Percentiles rank a stretch among this genome's conserved stretches.
phyloP scores from a whole-genome alignment of 1,140 invertebrate genomes.

The Mizuhopecten yessoensis region DNA sequence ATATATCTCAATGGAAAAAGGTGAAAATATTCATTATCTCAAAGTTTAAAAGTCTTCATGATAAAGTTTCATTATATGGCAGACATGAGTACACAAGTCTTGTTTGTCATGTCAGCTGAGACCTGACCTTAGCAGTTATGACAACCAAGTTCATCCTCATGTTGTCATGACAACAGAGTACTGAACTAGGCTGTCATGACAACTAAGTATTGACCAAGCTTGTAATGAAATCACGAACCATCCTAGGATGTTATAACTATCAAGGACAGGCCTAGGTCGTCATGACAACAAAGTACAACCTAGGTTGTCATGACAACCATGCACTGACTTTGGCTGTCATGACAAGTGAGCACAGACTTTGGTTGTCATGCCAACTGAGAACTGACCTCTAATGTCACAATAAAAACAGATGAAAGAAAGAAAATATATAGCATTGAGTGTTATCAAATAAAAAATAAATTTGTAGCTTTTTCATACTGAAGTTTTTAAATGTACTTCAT shows the following conservation, averaged over 20 bases:
- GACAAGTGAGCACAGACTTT: background rate
- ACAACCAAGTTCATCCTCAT: no score
- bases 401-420: background rate
- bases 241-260: background rate
- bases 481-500: background rate
- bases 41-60: background rate
- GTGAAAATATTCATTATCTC: background rate
- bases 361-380: no score
- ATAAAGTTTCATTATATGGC: background rate
- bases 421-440: no score
- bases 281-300: background rate
- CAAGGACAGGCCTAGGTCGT: background rate
- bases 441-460: no score
- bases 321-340: background rate
- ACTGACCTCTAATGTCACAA: background rate
- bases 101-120: no score
- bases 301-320: background rate
- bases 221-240: background rate
- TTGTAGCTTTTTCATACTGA: no score
- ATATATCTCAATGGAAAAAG: background rate
- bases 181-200: no score
- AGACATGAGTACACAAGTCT: no score
- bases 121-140: no score
- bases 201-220: background rate
- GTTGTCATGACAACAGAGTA: no score